These are phyloP conservation scores for Lanistes nyassanus DNA, from an alignment of 1,140 invertebrate species.

Conservation along the genomic window DNA sequence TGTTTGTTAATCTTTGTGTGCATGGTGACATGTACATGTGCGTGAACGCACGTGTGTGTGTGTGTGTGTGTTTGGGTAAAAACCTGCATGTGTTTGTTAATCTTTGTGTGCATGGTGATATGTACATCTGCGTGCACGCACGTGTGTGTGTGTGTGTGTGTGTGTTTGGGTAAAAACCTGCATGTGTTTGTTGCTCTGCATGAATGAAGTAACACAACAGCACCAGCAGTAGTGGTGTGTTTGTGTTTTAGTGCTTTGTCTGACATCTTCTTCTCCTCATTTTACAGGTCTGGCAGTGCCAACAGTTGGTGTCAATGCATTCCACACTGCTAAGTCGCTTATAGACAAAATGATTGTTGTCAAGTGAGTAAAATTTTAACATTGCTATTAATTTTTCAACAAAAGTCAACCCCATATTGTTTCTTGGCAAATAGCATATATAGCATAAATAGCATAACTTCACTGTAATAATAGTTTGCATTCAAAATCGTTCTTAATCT, in stretches of 20 bases:
- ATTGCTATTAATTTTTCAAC: not conserved
- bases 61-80: not conserved
- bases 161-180: not conserved
- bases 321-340: conserved; percentile 78
- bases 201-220: not conserved
- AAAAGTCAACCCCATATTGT: not conserved
- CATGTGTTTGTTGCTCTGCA: no score
- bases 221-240: not conserved
- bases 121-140: not conserved
- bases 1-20: not conserved
- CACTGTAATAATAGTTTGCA: not conserved
- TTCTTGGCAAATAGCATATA: not conserved
- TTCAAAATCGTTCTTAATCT: not conserved
- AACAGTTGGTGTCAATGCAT: conserved; percentile 88
- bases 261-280: not conserved
- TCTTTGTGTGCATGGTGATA: not conserved
- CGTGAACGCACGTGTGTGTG: not conserved
- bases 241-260: not conserved
- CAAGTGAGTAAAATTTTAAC: conserved; percentile 48
- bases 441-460: not conserved
- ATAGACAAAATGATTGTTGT: conserved; percentile 83
- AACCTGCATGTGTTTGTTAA: not conserved
- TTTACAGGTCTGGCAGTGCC: conserved; percentile 81
- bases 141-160: conserved; percentile 1
- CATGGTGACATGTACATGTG: not conserved